Percentiles rank a stretch among this genome's conserved stretches.
Evolutionary conservation across 2,797 vertebrate species (phyloP).

Genomic region (Myripristis murdjan): DNA sequence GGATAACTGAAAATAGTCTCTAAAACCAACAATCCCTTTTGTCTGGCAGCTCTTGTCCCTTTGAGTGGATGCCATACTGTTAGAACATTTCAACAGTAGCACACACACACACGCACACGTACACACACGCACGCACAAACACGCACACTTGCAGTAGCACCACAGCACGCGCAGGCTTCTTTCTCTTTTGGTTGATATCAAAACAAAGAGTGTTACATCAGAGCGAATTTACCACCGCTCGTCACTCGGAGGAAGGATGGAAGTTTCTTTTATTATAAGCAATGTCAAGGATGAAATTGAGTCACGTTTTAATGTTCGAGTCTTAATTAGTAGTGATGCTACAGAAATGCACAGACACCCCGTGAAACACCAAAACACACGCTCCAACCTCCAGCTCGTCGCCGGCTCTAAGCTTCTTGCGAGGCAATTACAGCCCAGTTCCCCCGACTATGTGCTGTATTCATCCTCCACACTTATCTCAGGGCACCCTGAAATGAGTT

Average conservation of each 20-base stretch:
- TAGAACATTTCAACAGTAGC: conserved; percentile 74
- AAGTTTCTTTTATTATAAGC: conserved; percentile 15
- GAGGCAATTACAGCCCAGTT: conserved; percentile 63
- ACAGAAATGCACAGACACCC: conserved; percentile 1
- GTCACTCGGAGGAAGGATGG: conserved; percentile 5
- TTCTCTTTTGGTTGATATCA: conserved; percentile 24
- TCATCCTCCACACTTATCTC: conserved; percentile 75
- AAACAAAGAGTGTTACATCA: conserved; percentile 31
- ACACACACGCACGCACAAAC: conserved; percentile 1
- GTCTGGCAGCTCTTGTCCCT: conserved; percentile 79
- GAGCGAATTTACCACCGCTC: conserved; percentile 26
- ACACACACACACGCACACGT: conserved; percentile 40
- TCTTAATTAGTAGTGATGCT: conserved; percentile 63
- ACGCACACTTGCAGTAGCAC: conserved; percentile 17
- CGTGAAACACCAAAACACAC: conserved; percentile 21
- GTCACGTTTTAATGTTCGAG: conserved; percentile 52
- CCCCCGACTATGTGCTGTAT: conserved; percentile 50
- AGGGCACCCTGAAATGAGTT: conserved; percentile 72
- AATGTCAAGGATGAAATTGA: conserved; percentile 9
- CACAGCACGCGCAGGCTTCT: neutral
- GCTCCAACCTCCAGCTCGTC: conserved; percentile 43
- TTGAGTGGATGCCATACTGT: conserved; percentile 80
- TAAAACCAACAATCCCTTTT: conserved; percentile 89
- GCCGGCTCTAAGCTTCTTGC: conserved; percentile 52
- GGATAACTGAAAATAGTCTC: conserved; percentile 95